Evolutionary conservation across 2,888 invertebrate genomes (phyloP).

Genomic region (Yponomeuta sedellus): DNA sequence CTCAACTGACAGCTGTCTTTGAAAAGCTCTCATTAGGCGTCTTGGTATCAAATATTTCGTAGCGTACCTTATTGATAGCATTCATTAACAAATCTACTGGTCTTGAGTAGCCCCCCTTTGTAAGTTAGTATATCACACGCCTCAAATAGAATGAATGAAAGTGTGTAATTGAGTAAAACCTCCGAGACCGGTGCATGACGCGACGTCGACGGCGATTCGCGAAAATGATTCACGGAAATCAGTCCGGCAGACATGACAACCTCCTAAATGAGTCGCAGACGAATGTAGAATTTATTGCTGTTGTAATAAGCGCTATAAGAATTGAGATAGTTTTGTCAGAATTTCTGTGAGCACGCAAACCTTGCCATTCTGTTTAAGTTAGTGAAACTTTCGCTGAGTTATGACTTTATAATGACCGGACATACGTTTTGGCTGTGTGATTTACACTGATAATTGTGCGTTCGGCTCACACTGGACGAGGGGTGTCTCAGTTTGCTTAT

Average conservation of each 20-base stretch:
- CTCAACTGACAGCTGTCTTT: no score
- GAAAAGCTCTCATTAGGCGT: no score
- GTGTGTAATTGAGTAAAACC: conserved; percentile 7
- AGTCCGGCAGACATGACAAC: conserved; percentile 24
- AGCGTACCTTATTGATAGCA: no score
- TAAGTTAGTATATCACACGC: neutral
- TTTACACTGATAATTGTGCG: neutral
- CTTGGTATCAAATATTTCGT: no score
- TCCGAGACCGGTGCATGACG: neutral
- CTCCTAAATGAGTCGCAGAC: neutral
- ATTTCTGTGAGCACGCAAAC: conserved; percentile 7
- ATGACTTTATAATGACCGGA: conserved; percentile 47
- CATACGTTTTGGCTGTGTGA: conserved; percentile 25
- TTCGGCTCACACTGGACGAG: neutral
- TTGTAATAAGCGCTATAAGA: neutral
- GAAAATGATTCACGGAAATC: conserved; percentile 47
- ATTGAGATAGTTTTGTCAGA: neutral
- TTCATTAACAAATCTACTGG: neutral
- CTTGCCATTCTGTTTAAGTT: conserved; percentile 10
- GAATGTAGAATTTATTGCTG: neutral
- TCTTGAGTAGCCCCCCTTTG: neutral
- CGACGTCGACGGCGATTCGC: conserved; percentile 25
- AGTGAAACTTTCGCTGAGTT: conserved; percentile 42
- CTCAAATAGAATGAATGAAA: conserved; percentile 5
- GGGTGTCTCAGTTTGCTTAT: no score